Evolutionary conservation across 2,797 vertebrate genomes (phyloP).

Genomic region (Bradypus variegatus): DNA sequence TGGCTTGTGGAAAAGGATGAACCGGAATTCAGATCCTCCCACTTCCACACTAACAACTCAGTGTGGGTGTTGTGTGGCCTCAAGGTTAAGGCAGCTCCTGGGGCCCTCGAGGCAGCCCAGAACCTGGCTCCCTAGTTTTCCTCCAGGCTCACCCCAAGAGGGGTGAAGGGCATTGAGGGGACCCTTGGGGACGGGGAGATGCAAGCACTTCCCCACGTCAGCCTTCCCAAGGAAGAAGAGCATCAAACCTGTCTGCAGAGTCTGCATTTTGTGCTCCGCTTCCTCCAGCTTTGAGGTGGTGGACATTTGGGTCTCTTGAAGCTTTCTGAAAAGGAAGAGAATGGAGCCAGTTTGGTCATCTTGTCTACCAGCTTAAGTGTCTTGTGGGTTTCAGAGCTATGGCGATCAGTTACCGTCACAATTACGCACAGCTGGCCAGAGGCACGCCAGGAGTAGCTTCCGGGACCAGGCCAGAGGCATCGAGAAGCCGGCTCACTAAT

Average conservation of each 20-base stretch:
- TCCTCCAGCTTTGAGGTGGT: constrained; percentile 94
- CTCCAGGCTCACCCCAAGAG: not conserved
- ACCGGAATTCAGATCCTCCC: constrained; percentile 14
- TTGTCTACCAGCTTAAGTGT: not conserved
- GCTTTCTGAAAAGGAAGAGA: constrained; percentile 78
- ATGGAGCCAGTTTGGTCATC: constrained; percentile 35
- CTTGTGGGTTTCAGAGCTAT: not conserved
- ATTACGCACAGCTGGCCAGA: constrained; percentile 40
- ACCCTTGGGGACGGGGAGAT: not conserved
- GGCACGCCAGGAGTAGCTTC: constrained; percentile 45
- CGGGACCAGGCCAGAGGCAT: not conserved
- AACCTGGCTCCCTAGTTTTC: not conserved
- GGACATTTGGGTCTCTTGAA: constrained; percentile 94
- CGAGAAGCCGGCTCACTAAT: constrained; percentile 38
- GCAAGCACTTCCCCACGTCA: not conserved
- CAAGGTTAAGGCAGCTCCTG: not conserved
- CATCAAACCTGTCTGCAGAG: constrained; percentile 91
- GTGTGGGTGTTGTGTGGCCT: not conserved
- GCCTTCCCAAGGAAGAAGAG: not conserved
- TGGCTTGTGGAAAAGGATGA: not conserved
- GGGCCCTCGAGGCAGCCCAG: not conserved
- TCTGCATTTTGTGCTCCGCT: constrained; percentile 92
- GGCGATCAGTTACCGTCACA: not conserved
- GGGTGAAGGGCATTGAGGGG: not conserved
- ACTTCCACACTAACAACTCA: not conserved